Percentiles rank a stretch among this genome's conserved stretches.
Evolutionary conservation across 2,888 invertebrate species (phyloP).

Genomic region (Drosophila gaucha): DNA sequence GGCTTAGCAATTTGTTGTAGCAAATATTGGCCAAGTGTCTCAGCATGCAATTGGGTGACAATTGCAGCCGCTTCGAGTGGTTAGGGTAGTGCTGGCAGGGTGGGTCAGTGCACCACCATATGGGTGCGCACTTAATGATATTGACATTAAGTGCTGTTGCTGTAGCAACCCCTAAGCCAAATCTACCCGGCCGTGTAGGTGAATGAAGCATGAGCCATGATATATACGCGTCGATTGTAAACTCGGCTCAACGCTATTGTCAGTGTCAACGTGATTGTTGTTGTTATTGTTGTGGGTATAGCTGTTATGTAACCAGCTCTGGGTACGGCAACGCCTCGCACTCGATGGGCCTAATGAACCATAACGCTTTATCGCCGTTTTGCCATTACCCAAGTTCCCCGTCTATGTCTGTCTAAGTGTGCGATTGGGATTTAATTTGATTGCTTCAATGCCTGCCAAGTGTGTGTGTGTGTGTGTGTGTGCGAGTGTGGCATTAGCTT

Average conservation of each 20-base stretch:
- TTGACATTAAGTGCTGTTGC: constrained; percentile 69
- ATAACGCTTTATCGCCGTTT: constrained; percentile 79
- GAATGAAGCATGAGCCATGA: constrained; percentile 54
- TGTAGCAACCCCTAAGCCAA: constrained; percentile 60
- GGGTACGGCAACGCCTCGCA: constrained; percentile 29
- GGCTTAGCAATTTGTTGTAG: constrained; percentile 68
- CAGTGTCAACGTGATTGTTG: constrained; percentile 23
- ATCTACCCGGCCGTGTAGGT: constrained; percentile 42
- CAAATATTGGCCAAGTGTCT: constrained; percentile 69
- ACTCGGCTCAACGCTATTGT: constrained; percentile 53
- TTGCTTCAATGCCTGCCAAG: constrained; percentile 72
- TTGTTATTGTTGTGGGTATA: constrained; percentile 14
- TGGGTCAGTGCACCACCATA: constrained; percentile 52
- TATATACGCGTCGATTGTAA: constrained; percentile 62
- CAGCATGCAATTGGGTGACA: constrained; percentile 61
- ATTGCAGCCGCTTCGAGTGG: constrained; percentile 66
- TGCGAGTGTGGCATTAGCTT: constrained; percentile 68
- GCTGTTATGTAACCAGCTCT: constrained; percentile 29
- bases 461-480: constrained; percentile 24
- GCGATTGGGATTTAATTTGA: constrained; percentile 81
- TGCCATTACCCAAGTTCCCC: constrained; percentile 56
- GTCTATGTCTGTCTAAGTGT: constrained; percentile 64
- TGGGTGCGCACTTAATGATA: constrained; percentile 71
- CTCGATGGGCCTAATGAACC: constrained; percentile 77
- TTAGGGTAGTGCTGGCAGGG: constrained; percentile 7